phyloP scores from a whole-genome alignment of 2,888 invertebrate genomes.

The Hydrotaea cyrtoneurina region DNA sequence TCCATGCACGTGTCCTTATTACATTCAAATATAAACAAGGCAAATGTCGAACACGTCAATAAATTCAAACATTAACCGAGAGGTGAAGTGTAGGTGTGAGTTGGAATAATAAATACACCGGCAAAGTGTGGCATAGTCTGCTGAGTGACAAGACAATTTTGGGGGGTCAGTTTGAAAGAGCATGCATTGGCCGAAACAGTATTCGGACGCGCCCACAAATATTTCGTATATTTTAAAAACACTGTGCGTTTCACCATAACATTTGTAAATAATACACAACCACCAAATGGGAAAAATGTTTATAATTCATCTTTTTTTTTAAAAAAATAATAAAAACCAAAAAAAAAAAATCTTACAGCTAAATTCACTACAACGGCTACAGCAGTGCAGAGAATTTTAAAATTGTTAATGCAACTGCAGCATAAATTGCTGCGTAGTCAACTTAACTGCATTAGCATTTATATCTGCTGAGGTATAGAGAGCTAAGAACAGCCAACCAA shows the following conservation, averaged over 20 bases:
- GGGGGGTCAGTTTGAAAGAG: neutral
- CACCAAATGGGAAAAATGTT: neutral
- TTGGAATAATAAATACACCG: neutral
- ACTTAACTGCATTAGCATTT: slow-evolving; percentile 74
- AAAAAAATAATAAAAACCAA: too few relatives aligned
- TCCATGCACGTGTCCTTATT: too few relatives aligned
- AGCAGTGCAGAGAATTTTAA: slow-evolving; percentile 79
- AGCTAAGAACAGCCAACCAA: slow-evolving; percentile 20
- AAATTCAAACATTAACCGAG: neutral
- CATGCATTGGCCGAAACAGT: neutral
- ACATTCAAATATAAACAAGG: too few relatives aligned
- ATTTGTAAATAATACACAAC: neutral
- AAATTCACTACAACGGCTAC: slow-evolving; percentile 79
- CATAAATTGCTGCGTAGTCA: slow-evolving; percentile 79
- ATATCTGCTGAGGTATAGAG: slow-evolving; percentile 50
- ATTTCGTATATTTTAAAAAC: slow-evolving; percentile 29
- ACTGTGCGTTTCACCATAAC: slow-evolving; percentile 43
- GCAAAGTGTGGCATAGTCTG: neutral
- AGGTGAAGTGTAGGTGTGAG: neutral
- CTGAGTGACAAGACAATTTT: neutral
- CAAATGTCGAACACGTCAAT: too few relatives aligned
- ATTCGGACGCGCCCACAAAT: neutral
- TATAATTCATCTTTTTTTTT: slow-evolving; percentile 6
- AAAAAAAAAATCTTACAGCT: slow-evolving; percentile 46
- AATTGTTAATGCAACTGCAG: slow-evolving; percentile 80